These are phyloP conservation scores for Aphidoletes aphidimyza DNA, from an alignment of 2,888 invertebrate genomes.

Conservation along the genomic window DNA sequence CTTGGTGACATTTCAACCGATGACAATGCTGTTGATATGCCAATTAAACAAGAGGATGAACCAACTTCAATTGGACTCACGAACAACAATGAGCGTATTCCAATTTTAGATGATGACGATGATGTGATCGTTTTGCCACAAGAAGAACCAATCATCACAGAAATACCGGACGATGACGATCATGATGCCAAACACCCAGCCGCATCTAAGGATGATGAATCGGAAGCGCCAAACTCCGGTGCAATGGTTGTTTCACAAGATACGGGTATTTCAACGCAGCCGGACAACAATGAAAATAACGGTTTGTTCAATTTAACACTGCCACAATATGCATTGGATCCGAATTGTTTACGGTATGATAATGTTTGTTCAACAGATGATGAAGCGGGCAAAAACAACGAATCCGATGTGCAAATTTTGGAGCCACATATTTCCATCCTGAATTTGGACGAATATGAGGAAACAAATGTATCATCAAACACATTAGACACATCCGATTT, in stretches of 20 bases:
- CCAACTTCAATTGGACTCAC: background rate
- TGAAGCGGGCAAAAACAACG: slow-evolving; percentile 57
- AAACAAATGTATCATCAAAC: slow-evolving; percentile 59
- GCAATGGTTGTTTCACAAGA: background rate
- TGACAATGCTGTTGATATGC: slow-evolving; percentile 55
- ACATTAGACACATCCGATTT: slow-evolving; percentile 59
- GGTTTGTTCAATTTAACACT: background rate
- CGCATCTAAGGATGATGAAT: background rate
- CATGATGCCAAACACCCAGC: background rate
- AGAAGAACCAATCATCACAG: slow-evolving; percentile 74
- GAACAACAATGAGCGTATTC: slow-evolving; percentile 25
- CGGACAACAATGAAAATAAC: slow-evolving; percentile 31
- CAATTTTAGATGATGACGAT: slow-evolving; percentile 69
- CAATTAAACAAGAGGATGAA: slow-evolving; percentile 62
- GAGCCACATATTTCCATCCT: slow-evolving; percentile 67
- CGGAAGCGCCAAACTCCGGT: background rate
- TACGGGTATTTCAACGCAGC: background rate
- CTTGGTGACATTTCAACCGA: slow-evolving; percentile 54
- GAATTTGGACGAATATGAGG: slow-evolving; percentile 65
- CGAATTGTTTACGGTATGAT: too few relatives aligned
- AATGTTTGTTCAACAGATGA: slow-evolving; percentile 57
- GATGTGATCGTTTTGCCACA: slow-evolving; percentile 76
- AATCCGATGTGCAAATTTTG: slow-evolving; percentile 66
- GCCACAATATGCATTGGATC: background rate
- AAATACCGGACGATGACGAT: slow-evolving; percentile 71